Conservation (phyloP, 2,113 vertebrate genomes). For the Echinops telfairi region DNA sequence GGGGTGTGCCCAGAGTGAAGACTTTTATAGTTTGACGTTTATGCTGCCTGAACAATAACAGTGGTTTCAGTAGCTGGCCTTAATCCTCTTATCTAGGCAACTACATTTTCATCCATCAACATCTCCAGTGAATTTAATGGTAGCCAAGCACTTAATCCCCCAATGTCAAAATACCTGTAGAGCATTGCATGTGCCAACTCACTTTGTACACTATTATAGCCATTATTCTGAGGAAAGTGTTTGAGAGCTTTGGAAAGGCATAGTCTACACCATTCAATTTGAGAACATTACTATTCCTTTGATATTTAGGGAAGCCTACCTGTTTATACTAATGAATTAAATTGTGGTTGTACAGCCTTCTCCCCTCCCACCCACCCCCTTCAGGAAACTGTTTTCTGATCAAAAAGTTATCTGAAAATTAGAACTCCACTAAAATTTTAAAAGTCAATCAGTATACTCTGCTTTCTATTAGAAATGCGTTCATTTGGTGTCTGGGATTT, state of each 20-base stretch:
- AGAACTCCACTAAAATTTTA: constrained; percentile 28
- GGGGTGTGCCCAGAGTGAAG: not conserved
- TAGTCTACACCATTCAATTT: not conserved
- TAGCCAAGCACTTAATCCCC: constrained; percentile 48
- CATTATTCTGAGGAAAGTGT: constrained; percentile 6
- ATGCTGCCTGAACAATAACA: constrained; percentile 24
- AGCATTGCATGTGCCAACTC: constrained; percentile 31
- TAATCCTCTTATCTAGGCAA: constrained; percentile 65
- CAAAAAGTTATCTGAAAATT: constrained; percentile 54
- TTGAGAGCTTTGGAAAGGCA: constrained; percentile 15
- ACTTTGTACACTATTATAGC: not conserved
- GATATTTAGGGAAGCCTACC: not conserved
- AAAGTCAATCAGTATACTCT: not conserved
- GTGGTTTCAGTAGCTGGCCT: constrained; percentile 36
- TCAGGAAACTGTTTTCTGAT: constrained; percentile 4
- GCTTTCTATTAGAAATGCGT: not conserved
- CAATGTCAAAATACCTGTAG: not conserved
- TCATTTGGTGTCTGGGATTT: not conserved
- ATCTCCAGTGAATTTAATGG: constrained; percentile 1
- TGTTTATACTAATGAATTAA: constrained; percentile 1
- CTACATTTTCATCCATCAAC: constrained; percentile 50
- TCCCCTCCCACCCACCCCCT: not conserved
- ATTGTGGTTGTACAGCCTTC: not conserved
- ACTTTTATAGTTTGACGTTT: constrained; percentile 60
- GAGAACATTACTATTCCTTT: constrained; percentile 59